Conservation (phyloP, 2,113 vertebrate genomes). For the Eulemur macaco region DNA sequence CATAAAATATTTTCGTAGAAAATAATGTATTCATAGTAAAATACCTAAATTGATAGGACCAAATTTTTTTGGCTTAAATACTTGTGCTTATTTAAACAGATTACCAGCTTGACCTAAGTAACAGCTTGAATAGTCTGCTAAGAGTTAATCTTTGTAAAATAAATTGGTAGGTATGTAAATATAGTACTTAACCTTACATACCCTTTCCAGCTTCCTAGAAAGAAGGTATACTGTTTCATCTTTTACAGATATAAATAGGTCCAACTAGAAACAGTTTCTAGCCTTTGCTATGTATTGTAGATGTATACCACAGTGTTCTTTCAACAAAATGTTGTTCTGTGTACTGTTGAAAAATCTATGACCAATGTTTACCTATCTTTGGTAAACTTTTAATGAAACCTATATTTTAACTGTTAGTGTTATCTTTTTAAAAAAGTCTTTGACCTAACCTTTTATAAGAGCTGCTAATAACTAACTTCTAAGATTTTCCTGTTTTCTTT, state of each 20-base stretch:
- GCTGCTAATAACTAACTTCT: constrained; percentile 56
- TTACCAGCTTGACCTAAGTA: background rate
- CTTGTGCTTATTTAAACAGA: background rate
- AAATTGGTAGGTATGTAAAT: constrained; percentile 32
- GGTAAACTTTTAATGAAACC: constrained; percentile 42
- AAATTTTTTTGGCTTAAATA: constrained; percentile 55
- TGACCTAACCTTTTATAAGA: constrained; percentile 43
- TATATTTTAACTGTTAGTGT: constrained; percentile 17
- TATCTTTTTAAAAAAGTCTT: background rate
- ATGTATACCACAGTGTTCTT: background rate
- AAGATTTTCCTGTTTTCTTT: background rate
- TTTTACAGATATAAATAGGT: constrained; percentile 30
- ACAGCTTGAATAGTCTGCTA: constrained; percentile 11
- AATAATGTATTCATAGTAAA: constrained; percentile 7
- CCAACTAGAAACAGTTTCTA: background rate
- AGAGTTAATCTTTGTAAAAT: constrained; percentile 34
- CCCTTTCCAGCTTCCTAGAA: constrained; percentile 2
- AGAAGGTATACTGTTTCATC: background rate
- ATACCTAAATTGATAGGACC: constrained; percentile 25
- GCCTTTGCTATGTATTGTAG: background rate
- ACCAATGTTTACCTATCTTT: background rate
- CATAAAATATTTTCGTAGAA: constrained; percentile 52
- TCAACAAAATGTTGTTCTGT: background rate
- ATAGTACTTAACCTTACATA: background rate
- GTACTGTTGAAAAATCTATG: constrained; percentile 11